These are phyloP conservation scores for Micromussa lordhowensis DNA, from an alignment of 92 coral and sea anemone genomes.

Conservation along the genomic window DNA sequence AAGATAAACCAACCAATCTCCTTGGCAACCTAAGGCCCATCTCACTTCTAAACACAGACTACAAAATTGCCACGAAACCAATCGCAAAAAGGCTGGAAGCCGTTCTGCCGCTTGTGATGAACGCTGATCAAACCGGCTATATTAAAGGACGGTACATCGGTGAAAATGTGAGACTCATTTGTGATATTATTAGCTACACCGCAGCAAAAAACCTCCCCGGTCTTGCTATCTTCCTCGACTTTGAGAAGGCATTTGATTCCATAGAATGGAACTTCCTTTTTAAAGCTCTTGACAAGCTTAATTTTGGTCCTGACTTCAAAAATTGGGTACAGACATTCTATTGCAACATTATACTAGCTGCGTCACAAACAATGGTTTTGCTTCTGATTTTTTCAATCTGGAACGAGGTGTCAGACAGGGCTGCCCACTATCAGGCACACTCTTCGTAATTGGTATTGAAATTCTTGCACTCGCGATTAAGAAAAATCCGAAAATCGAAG, in stretches of 20 bases:
- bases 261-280: constrained; percentile 44
- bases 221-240: constrained; percentile 45
- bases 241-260: constrained; percentile 61
- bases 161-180: constrained; percentile 39
- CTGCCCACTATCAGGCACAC: constrained; percentile 29
- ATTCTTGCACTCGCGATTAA: no score
- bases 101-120: not conserved
- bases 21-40: no score
- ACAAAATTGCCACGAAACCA: no score
- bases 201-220: constrained; percentile 33
- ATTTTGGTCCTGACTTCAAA: constrained; percentile 55
- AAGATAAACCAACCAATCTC: no score
- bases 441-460: constrained; percentile 18
- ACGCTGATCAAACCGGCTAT: constrained; percentile 39
- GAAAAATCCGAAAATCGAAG: no score
- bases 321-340: constrained; percentile 27
- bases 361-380: constrained; percentile 33
- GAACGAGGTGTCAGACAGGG: constrained; percentile 51
- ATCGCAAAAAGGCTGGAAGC: no score
- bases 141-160: no score
- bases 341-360: constrained; percentile 7
- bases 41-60: no score
- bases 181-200: constrained; percentile 45
- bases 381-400: constrained; percentile 31
- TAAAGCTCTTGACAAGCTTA: constrained; percentile 29